Evolutionary conservation across 2,888 invertebrate genomes (phyloP).

Genomic region (Blera fallax): DNA sequence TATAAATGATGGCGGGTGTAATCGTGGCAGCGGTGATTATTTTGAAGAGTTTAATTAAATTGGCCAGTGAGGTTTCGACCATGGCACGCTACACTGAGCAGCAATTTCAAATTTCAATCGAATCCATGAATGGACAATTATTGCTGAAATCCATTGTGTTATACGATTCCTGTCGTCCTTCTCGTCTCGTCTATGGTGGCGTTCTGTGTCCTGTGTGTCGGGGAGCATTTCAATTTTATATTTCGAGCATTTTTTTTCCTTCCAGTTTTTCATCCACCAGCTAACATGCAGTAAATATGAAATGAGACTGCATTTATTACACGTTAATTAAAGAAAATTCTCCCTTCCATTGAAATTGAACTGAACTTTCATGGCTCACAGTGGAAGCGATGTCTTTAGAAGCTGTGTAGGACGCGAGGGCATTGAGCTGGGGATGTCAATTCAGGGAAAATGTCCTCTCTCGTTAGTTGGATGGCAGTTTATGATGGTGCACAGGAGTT

Average conservation of each 20-base stretch:
- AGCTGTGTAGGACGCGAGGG: constrained; percentile 3
- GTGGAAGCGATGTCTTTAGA: constrained; percentile 16
- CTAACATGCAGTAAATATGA: constrained; percentile 60
- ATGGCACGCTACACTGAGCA: constrained; percentile 55
- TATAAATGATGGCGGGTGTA: constrained; percentile 68
- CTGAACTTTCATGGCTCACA: constrained; percentile 37
- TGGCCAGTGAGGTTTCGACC: constrained; percentile 67
- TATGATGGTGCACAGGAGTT: constrained; percentile 14
- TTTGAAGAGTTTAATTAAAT: constrained; percentile 72
- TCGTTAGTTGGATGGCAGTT: constrained; percentile 42
- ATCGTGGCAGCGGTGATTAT: constrained; percentile 66
- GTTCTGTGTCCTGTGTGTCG: neutral
- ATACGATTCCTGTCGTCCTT: constrained; percentile 17
- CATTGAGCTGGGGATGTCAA: constrained; percentile 55
- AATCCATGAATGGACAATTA: constrained; percentile 70
- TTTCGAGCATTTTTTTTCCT: constrained; percentile 12
- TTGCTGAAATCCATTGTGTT: constrained; percentile 65
- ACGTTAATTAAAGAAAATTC: constrained; percentile 68
- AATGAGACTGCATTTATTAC: constrained; percentile 69
- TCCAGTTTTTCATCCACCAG: constrained; percentile 33
- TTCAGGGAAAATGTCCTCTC: constrained; percentile 50
- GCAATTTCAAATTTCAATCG: constrained; percentile 71
- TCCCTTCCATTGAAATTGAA: constrained; percentile 35
- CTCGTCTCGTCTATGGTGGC: neutral
- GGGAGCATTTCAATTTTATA: constrained; percentile 50